These are phyloP conservation scores for Eupeodes latifasciatus DNA, from an alignment of 2,888 invertebrate genomes.

Conservation along the genomic window DNA sequence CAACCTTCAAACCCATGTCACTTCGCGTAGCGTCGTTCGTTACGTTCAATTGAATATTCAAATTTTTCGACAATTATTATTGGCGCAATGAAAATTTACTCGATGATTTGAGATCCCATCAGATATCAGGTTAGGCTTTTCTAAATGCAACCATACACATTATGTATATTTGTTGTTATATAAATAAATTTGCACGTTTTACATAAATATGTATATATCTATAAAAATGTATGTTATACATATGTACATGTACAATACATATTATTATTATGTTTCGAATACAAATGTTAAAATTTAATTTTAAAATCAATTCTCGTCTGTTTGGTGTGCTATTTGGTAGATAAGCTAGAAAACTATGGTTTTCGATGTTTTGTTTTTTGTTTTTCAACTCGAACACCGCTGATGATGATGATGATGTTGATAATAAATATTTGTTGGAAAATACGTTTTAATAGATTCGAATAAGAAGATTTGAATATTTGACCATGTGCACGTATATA, in stretches of 20 bases:
- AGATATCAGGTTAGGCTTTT: constrained; percentile 25
- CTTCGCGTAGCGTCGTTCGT: not conserved
- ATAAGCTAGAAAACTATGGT: constrained; percentile 19
- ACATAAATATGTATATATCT: not conserved
- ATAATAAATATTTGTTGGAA: constrained; percentile 29
- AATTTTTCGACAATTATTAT: constrained; percentile 65
- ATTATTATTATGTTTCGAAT: constrained; percentile 38
- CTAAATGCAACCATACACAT: constrained; percentile 13
- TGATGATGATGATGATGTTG: constrained; percentile 1
- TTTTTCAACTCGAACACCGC: not conserved
- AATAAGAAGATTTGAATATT: not conserved
- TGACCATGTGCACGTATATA: not conserved
- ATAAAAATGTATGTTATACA: too few relatives aligned
- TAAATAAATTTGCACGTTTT: too few relatives aligned
- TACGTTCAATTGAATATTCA: constrained; percentile 70
- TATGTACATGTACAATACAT: not conserved
- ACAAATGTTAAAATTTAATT: constrained; percentile 51
- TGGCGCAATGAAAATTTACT: constrained; percentile 49
- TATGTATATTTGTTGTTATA: too few relatives aligned
- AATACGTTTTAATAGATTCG: constrained; percentile 23
- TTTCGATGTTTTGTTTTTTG: constrained; percentile 23
- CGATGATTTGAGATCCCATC: constrained; percentile 39
- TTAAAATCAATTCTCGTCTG: constrained; percentile 31
- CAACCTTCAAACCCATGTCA: not conserved
- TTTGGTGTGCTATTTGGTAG: not conserved